Base-by-base conservation (phyloP, 1,140 invertebrate genomes). In the Elymnias hypermnestra region DNA sequence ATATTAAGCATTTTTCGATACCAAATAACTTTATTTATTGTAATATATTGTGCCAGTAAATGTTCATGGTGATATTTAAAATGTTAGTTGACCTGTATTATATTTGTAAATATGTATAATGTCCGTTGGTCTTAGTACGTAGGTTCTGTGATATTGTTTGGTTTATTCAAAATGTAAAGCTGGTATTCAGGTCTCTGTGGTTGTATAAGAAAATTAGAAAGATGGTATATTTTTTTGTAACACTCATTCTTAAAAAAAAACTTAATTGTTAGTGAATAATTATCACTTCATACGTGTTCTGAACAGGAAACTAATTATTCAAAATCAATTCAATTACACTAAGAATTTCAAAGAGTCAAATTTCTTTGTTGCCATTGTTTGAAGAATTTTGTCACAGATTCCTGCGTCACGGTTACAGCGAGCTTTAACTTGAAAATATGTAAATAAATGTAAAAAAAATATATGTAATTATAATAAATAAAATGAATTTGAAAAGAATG, bases 1-100 rank as follows among this genome's bases (percentile, higher is more conserved):
- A 25, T 41, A 38, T 7, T 46, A 53, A 54, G 47, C 36, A 37
- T 54, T 60, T 69, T 73, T 70, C 46, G 73, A 81, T 75, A 73
- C 76, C 76, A 81, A 81, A 81, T 77, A 72, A 50, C 51, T 53
- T 72, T 67, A 75, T 70, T 77, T 77, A 75, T 74, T 74, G 59
- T 71, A 72, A 57, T 33, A 62, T 19, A 21, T 36, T 60, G 74
- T 74, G 74, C 74, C 74, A 78, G 74, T 76, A 58, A 37, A 31
- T 19, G 18, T 15, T 40, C 21, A 22, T 40, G 42, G 41, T 55
- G 41, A 45, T 55, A 50, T 43, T 53, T 48, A 43, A 21, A 35
- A 15, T 41, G 39, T 42, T 46, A 46, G 25, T 10, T 29, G 26
- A 5, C 37, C 14, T 53, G 41, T 53, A 41, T 41, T 50, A 29